Base-by-base conservation (phyloP, 2,888 invertebrate species). In the Drosophila paucipuncta region DNA sequence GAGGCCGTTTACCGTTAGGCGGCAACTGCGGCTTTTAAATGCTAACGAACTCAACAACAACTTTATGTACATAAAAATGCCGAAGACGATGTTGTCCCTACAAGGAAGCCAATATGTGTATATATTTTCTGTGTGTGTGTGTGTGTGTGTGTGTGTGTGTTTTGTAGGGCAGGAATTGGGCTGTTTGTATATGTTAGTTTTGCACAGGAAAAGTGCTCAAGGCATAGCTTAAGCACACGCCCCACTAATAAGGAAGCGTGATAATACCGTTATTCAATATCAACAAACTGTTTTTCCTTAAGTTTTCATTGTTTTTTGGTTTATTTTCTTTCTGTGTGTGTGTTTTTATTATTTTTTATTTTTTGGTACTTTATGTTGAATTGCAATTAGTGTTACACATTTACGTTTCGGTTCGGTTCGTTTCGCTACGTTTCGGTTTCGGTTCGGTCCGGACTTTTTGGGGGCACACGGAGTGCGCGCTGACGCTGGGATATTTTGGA, bases 391-490 rank as follows among this genome's bases (percentile, higher is more conserved):
- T 74, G 70, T 73, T 75, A 73, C 67, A 63, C 80, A 59, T 68
- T 58, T 54, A 78, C 65, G 58, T 60, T 57, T 57, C 55, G 55
- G 28, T 57, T 57, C 33, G 57, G 18, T 55, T 63, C 53, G 66
- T 52, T 66, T 64, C 55, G 66, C 64, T 59, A 62, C 54, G 63
- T 53, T 54, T 50, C 39, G 54, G 53, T 41, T 58, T 59, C 58
- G 61, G 41, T 59, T 61, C 54, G 62, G 47, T 63, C 66, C 71
- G 68, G 68, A 66, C 43, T 53, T 76, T 80, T 68, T 80, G 82
- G 68, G 70, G 78, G 60, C 78, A 87, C 82, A 74, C 77, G 68
- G 57, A 84, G 78, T 58, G 83, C 84, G 82, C 85, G 82, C 81
- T 78, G 63, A 78, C 79, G 78, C 78, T 82, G 71, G 75, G 58